These are phyloP conservation scores for Ephydatia muelleri DNA, from an alignment of 37 sponge, comb jelly and placozoan species.

Conservation along the genomic window DNA sequence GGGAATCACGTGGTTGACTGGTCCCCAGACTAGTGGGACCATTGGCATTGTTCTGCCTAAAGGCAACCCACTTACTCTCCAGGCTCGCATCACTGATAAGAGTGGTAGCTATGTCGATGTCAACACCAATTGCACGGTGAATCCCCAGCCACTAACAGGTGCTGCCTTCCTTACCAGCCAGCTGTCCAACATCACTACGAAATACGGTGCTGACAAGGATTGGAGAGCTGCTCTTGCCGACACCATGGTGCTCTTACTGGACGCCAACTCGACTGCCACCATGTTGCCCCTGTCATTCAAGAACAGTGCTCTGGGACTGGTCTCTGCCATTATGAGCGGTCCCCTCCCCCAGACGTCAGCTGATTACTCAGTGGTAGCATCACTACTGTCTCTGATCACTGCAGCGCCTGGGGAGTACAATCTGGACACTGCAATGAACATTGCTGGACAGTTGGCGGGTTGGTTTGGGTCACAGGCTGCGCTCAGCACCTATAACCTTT, in stretches of 20 bases:
- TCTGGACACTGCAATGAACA: not conserved
- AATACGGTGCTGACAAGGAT: constrained; percentile 7
- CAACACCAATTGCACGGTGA: constrained; percentile 5
- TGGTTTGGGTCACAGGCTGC: not conserved
- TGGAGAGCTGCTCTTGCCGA: constrained; percentile 34
- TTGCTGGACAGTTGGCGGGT: not conserved
- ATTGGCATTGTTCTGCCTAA: constrained; percentile 31
- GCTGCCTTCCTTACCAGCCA: not conserved
- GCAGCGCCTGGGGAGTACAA: not conserved
- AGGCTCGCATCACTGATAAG: constrained; percentile 42
- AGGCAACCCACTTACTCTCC: not conserved
- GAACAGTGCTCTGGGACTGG: constrained; percentile 2
- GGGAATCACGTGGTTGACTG: constrained; percentile 54
- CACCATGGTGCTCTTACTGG: not conserved
- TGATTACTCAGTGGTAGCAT: constrained; percentile 25
- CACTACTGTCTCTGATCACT: constrained; percentile 27
- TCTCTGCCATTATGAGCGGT: constrained; percentile 24
- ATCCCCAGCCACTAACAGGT: not conserved
- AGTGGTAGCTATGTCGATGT: constrained; percentile 32
- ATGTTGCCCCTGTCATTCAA: not conserved
- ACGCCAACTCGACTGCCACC: constrained; percentile 3
- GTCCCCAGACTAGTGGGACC: constrained; percentile 2
- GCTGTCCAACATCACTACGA: not conserved
- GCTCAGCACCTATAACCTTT: not conserved
- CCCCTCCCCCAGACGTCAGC: constrained; percentile 22